These are phyloP conservation scores for Rhagoletis pomonella DNA, from an alignment of 1,140 invertebrate genomes.

Conservation along the genomic window DNA sequence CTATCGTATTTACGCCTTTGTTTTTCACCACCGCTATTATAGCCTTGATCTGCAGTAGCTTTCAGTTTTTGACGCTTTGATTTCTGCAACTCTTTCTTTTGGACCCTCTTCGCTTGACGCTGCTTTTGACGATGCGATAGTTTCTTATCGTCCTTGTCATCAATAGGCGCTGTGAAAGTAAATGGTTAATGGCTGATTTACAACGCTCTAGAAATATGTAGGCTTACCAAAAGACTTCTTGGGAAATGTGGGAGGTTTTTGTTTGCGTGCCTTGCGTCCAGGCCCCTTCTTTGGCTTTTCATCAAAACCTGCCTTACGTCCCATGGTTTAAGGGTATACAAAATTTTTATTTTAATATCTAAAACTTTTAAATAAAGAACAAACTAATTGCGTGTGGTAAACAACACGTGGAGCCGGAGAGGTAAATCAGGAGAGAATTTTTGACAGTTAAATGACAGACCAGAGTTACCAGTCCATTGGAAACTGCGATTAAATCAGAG, in stretches of 20 bases:
- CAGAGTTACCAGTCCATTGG: too few species aligned
- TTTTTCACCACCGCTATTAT: constrained; percentile 26
- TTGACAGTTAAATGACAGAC: too few species aligned
- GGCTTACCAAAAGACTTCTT: constrained; percentile 73
- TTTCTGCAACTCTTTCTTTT: constrained; percentile 77
- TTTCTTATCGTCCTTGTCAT: constrained; percentile 75
- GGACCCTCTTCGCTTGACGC: constrained; percentile 78
- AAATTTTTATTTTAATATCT: too few species aligned
- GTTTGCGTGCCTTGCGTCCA: constrained; percentile 89
- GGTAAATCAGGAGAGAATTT: too few species aligned
- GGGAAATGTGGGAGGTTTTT: constrained; percentile 84
- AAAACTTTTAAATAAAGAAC: too few species aligned
- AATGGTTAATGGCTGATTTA: neutral
- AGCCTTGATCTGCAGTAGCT: constrained; percentile 30
- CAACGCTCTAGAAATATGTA: neutral
- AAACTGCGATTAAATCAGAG: too few species aligned
- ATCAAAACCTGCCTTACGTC: constrained; percentile 88
- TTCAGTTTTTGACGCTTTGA: constrained; percentile 68
- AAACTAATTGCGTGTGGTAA: too few species aligned
- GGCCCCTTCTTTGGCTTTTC: constrained; percentile 85
- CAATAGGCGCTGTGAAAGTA: constrained; percentile 64
- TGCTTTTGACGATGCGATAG: constrained; percentile 83
- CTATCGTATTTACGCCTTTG: constrained; percentile 65
- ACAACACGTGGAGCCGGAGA: too few species aligned
- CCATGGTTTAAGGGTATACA: constrained; percentile 78